These are phyloP conservation scores for Alentia gelatinosa DNA, from an alignment of 2,888 invertebrate genomes.

Conservation along the genomic window DNA sequence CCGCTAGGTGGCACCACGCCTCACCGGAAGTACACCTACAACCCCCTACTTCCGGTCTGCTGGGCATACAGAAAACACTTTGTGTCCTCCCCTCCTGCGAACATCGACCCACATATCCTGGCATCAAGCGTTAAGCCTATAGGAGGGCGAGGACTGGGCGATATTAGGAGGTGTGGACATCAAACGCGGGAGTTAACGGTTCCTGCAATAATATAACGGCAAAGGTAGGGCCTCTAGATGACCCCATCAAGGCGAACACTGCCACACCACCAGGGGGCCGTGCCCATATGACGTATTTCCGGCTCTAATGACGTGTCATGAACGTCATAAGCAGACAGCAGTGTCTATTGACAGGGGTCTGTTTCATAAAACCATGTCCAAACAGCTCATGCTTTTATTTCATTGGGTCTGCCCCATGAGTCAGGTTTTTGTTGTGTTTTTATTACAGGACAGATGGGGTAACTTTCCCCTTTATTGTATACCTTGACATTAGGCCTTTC, in stretches of 20 bases:
- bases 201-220: neutral
- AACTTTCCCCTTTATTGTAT: neutral
- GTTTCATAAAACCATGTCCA: neutral
- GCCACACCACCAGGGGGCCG: slow-evolving; percentile 1
- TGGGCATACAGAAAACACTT: slow-evolving; percentile 9
- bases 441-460: neutral
- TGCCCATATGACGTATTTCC: too few relatives aligned
- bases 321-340: neutral
- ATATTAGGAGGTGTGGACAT: neutral
- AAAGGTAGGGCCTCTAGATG: neutral
- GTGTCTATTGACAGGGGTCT: neutral
- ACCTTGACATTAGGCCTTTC: too few relatives aligned
- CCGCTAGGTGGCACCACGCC: neutral
- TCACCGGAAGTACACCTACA: neutral
- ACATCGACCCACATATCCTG: too few relatives aligned
- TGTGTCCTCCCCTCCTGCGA: neutral
- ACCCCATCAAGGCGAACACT: neutral
- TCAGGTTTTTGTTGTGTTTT: neutral
- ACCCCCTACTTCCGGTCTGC: neutral
- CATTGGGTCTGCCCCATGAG: neutral
- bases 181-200: slow-evolving; percentile 11
- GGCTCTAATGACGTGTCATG: neutral
- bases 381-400: neutral
- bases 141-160: neutral
- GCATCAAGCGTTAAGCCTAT: too few relatives aligned